Evolutionary conservation across 2,797 vertebrate genomes (phyloP).

Genomic region (Limnodromus scolopaceus): DNA sequence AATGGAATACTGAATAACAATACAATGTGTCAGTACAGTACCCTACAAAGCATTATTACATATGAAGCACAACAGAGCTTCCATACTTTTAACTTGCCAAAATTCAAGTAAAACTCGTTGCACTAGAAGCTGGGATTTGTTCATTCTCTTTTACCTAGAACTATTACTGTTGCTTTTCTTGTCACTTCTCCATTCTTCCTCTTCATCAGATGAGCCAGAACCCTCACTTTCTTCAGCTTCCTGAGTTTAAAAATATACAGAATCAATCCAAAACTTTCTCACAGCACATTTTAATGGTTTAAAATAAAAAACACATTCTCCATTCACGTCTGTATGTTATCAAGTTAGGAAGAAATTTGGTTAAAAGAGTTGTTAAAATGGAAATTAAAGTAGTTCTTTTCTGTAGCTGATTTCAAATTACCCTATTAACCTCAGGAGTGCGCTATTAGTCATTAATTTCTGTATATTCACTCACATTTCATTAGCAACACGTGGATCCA

Average conservation of each 20-base stretch:
- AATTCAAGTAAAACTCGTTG: background rate
- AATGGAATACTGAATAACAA: background rate
- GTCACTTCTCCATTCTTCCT: conserved; percentile 93
- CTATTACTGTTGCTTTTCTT: conserved; percentile 87
- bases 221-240: conserved; percentile 78
- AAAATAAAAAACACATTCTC: background rate
- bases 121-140: background rate
- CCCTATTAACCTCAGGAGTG: background rate
- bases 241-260: conserved; percentile 4
- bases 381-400: background rate
- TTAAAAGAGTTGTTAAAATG: background rate
- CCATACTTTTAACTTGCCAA: background rate
- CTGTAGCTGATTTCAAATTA: background rate
- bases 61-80: background rate
- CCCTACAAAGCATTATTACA: background rate
- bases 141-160: conserved; percentile 83
- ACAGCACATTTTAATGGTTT: background rate
- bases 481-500: background rate
- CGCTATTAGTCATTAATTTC: background rate
- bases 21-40: background rate
- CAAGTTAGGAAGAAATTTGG: background rate
- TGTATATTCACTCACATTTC: background rate
- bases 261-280: background rate
- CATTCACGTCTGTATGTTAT: background rate
- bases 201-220: conserved; percentile 83